Conservation (phyloP, 53 echinoderm and acorn worm species). For the Henricia sp. region DNA sequence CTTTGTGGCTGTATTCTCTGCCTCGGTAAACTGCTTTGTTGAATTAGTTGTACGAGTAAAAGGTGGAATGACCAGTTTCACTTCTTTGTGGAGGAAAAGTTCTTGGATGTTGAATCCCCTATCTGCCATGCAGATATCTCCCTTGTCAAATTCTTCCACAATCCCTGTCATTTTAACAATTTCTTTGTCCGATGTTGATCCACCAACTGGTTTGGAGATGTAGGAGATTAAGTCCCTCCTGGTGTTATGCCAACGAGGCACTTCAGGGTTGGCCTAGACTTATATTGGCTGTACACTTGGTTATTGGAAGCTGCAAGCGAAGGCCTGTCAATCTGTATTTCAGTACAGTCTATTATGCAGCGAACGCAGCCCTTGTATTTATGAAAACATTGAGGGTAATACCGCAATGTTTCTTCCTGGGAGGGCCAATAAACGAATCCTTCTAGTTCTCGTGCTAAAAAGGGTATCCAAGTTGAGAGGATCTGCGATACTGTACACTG, state of each 20-base stretch:
- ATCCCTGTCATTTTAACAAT: constrained; percentile 58
- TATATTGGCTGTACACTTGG: constrained; percentile 73
- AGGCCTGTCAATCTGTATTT: constrained; percentile 69
- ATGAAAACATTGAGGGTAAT: constrained; percentile 70
- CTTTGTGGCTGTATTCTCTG: constrained; percentile 53
- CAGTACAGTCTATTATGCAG: constrained; percentile 76
- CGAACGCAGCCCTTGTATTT: constrained; percentile 62
- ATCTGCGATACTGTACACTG: constrained; percentile 67
- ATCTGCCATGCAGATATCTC: constrained; percentile 74
- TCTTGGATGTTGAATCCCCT: constrained; percentile 73
- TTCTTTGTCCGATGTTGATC: constrained; percentile 71
- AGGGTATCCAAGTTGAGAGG: constrained; percentile 69
- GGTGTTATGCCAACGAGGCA: constrained; percentile 73
- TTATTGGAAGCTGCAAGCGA: constrained; percentile 62
- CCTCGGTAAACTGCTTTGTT: constrained; percentile 51
- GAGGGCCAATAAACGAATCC: constrained; percentile 65
- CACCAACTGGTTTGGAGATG: constrained; percentile 64
- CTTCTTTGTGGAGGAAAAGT: constrained; percentile 66
- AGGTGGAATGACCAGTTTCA: constrained; percentile 67
- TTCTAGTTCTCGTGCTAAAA: constrained; percentile 42
- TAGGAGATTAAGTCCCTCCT: constrained; percentile 68
- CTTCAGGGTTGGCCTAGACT: constrained; percentile 65
- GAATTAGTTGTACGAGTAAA: constrained; percentile 62
- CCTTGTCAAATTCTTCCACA: constrained; percentile 54
- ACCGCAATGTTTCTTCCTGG: constrained; percentile 45